Conservation (phyloP, 2,797 vertebrate species). For the Octomys mimax region DNA sequence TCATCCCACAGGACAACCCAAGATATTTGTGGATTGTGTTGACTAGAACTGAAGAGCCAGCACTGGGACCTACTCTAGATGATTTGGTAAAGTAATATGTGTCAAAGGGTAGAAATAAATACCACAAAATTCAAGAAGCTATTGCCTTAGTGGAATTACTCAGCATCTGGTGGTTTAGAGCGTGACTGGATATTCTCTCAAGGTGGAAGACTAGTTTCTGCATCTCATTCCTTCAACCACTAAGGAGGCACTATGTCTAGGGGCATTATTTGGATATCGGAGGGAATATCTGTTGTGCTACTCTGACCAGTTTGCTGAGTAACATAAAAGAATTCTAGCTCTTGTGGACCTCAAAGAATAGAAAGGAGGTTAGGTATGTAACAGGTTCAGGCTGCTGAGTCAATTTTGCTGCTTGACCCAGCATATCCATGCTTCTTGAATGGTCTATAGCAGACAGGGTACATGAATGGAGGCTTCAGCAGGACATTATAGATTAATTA, state of each 20-base stretch:
- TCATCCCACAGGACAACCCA: neutral
- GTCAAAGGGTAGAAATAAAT: neutral
- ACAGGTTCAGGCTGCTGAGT: neutral
- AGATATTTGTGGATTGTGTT: neutral
- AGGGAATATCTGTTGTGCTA: neutral
- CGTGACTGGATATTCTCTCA: neutral
- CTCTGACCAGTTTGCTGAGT: neutral
- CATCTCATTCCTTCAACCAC: neutral
- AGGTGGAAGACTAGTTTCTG: neutral
- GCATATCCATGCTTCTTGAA: neutral
- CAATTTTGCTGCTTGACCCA: neutral
- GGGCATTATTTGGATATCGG: neutral
- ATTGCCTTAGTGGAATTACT: slow-evolving; percentile 20
- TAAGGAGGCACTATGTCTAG: neutral
- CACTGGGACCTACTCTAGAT: neutral
- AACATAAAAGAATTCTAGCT: neutral
- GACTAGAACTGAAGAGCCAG: neutral
- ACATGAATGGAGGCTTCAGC: neutral
- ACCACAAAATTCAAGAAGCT: neutral
- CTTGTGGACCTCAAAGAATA: neutral
- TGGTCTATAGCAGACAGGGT: neutral
- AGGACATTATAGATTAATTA: neutral
- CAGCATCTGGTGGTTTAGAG: neutral
- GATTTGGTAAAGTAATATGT: neutral
- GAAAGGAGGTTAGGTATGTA: neutral